Evolutionary conservation across 1,140 invertebrate species (phyloP), one percentile per base, ranked within the genome.

Genomic region (Drosophila dunni): DNA sequence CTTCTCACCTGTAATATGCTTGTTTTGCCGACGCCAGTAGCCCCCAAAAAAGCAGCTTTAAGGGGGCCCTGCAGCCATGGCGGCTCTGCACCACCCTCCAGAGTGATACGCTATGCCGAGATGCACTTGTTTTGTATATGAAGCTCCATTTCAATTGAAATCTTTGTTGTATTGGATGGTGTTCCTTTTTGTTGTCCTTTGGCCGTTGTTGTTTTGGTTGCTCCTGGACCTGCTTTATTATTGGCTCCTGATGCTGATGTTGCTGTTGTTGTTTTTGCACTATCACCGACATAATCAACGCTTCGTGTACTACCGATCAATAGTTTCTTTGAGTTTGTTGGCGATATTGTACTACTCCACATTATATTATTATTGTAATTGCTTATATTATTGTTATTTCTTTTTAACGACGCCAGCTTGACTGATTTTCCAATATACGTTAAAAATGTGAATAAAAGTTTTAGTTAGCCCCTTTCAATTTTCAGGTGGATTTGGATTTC

Each of bases 1-100:
- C 7, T 0, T 71, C 92, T 93, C 92, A 96, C 96, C 94, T 96
- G 95, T 91, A 97, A 95, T 92, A 97, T 96, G 89, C 96, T 96
- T 64, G 96, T 96, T 92, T 97, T 97, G 75, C 96, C 96, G 77
- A 96, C 96, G 62, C 95, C 95, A 54, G 96, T 94, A 70, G 96
- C 96, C 50, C 96, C 96, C 69, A 97, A 93, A 74, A 97, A 94
- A 79, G 96, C 95, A 60, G 96, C 95, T 93, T 97, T 97, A 92
- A 97, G 94, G 78, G 94, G 93, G 92, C 95, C 95, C 92, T 94
- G 93, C 79, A 92, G 85, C 91, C 91, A 92, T 91, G 91, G 91
- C 83, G 91, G 89, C 86, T 92, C 91, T 65, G 83, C 83, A 86
- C 91, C 91, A 91, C 91, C 91, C 91, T 92, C 91, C 91, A 92